These are phyloP conservation scores for Branchinecta lindahli DNA, from an alignment of 1,140 invertebrate species.

Conservation along the genomic window DNA sequence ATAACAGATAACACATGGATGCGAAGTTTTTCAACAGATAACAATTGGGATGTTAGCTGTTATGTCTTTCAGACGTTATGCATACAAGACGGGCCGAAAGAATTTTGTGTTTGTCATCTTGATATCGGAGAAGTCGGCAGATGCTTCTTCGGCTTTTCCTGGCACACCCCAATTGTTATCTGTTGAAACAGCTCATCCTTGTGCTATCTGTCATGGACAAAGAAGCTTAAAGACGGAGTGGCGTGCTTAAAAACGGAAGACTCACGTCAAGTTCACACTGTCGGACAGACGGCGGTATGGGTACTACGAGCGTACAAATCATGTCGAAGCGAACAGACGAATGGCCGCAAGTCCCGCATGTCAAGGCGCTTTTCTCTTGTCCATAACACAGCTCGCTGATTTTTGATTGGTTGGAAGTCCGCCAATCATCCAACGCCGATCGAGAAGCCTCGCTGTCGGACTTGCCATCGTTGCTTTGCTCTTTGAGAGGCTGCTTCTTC, in stretches of 20 bases:
- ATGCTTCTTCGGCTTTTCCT: neutral
- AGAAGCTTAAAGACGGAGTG: neutral
- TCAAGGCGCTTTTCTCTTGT: conserved; percentile 65
- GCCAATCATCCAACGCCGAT: conserved; percentile 57
- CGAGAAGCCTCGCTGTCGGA: conserved; percentile 37
- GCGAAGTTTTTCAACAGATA: too few species aligned
- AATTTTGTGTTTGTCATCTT: too few species aligned
- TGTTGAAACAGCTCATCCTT: too few species aligned
- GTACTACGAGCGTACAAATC: conserved; percentile 73
- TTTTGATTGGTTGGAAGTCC: conserved; percentile 51
- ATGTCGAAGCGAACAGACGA: conserved; percentile 72
- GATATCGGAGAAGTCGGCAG: too few species aligned
- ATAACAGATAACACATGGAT: too few species aligned
- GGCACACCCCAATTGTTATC: too few species aligned
- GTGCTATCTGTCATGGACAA: neutral
- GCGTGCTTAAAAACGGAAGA: conserved; percentile 22
- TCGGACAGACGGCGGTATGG: conserved; percentile 45
- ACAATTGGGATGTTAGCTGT: too few species aligned
- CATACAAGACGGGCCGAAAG: too few species aligned
- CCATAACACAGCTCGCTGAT: conserved; percentile 72
- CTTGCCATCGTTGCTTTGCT: conserved; percentile 34
- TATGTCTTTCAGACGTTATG: too few species aligned
- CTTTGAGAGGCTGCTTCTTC: conserved; percentile 30
- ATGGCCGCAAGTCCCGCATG: conserved; percentile 54
- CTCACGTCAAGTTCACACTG: conserved; percentile 51